Evolutionary conservation across 2,888 invertebrate species (phyloP).

Genomic region (Bugula neritina): DNA sequence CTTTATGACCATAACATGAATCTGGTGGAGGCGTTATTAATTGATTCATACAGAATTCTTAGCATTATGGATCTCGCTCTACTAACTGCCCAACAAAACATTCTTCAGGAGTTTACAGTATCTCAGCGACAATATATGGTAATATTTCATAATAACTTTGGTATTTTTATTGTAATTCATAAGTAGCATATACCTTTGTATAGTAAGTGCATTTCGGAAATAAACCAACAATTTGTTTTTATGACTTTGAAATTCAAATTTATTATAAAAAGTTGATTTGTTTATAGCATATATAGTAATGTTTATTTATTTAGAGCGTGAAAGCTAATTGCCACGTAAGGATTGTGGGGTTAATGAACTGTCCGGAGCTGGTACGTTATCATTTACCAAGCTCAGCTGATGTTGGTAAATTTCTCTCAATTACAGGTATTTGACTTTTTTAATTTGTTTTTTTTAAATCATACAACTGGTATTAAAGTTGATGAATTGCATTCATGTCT

Average conservation of each 20-base stretch:
- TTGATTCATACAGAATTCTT: conserved; percentile 62
- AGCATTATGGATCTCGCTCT: conserved; percentile 60
- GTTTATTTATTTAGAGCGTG: conserved; percentile 53
- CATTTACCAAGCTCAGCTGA: conserved; percentile 67
- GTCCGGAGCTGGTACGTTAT: conserved; percentile 64
- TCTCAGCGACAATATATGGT: conserved; percentile 22
- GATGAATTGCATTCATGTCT: too few relatives aligned
- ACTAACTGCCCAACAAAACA: not conserved
- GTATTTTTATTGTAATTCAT: not conserved
- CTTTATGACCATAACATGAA: conserved; percentile 62
- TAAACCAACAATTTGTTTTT: not conserved
- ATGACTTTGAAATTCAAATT: not conserved
- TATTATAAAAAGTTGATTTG: too few relatives aligned
- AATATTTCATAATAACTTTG: not conserved
- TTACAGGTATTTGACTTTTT: conserved; percentile 59
- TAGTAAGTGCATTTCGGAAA: too few relatives aligned
- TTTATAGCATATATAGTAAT: too few relatives aligned
- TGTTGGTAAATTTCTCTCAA: conserved; percentile 66
- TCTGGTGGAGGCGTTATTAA: conserved; percentile 65
- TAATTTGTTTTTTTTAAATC: too few relatives aligned
- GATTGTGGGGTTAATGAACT: conserved; percentile 62
- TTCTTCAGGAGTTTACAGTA: conserved; percentile 15
- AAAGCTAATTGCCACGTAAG: conserved; percentile 67
- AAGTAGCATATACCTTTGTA: not conserved
- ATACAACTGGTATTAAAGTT: too few relatives aligned